Conservation (phyloP, 30 jellyfish, hydroid and myxozoan species). For the Nemopilema nomurai region DNA sequence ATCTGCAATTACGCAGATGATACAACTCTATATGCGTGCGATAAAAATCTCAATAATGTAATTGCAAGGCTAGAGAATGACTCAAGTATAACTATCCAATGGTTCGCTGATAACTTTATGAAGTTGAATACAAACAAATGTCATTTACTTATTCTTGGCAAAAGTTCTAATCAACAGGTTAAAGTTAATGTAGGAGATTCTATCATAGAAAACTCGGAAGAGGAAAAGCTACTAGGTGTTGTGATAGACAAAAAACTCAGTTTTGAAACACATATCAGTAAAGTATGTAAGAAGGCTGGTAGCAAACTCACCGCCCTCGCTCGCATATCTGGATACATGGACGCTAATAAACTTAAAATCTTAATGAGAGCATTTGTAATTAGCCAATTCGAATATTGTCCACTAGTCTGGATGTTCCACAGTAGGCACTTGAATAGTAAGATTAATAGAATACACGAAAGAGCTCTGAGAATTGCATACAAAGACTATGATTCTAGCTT, state of each 20-base stretch:
- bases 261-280: background rate
- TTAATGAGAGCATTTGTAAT: constrained; percentile 42
- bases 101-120: constrained; percentile 32
- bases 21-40: constrained; percentile 19
- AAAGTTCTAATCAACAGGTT: constrained; percentile 10
- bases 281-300: constrained; percentile 46
- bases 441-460: constrained; percentile 10
- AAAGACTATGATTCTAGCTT: constrained; percentile 22
- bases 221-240: constrained; percentile 35
- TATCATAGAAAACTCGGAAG: background rate
- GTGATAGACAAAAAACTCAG: constrained; percentile 19
- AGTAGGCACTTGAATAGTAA: constrained; percentile 3
- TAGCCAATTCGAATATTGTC: constrained; percentile 44
- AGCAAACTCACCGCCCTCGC: constrained; percentile 50
- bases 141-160: constrained; percentile 23
- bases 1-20: constrained; percentile 49
- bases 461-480: constrained; percentile 21
- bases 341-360: constrained; percentile 18
- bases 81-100: background rate
- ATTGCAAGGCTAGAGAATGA: constrained; percentile 22
- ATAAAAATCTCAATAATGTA: constrained; percentile 3
- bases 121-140: constrained; percentile 43
- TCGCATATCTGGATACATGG: constrained; percentile 23
- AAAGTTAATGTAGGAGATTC: constrained; percentile 1
- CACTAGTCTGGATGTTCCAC: constrained; percentile 44